Evolutionary conservation across 1,140 invertebrate species (phyloP).

Genomic region (Drosophila virilis): DNA sequence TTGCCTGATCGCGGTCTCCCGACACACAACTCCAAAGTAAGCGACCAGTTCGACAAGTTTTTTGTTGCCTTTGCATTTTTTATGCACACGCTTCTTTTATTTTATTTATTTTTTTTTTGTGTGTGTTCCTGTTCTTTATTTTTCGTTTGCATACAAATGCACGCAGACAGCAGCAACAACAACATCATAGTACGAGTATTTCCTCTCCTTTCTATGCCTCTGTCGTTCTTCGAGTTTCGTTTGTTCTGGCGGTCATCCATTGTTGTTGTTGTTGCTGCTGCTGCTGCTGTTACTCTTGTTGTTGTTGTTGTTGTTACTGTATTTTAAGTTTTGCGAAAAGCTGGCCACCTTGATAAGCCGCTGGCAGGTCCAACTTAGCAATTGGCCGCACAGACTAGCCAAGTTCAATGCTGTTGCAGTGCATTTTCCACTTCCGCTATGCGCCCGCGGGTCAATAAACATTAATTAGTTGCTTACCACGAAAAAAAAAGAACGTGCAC

Average conservation of each 20-base stretch:
- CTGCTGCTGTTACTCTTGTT: constrained; percentile 37
- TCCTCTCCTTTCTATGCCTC: constrained; percentile 38
- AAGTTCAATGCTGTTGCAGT: constrained; percentile 73
- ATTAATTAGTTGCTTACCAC: constrained; percentile 46
- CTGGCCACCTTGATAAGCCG: constrained; percentile 73
- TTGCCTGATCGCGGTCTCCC: constrained; percentile 21
- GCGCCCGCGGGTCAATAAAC: constrained; percentile 41
- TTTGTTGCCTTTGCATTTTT: constrained; percentile 71
- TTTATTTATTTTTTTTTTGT: constrained; percentile 31
- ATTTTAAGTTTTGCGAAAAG: constrained; percentile 65
- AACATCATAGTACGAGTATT: constrained; percentile 36
- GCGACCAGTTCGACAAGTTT: constrained; percentile 76
- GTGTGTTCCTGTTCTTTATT: constrained; percentile 63
- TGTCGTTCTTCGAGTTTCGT: constrained; percentile 43
- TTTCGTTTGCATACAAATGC: constrained; percentile 62
- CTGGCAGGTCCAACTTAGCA: constrained; percentile 30
- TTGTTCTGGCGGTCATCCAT: constrained; percentile 67
- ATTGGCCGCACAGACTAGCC: constrained; percentile 33
- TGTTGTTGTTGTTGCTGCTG: constrained; percentile 8
- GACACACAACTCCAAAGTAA: constrained; percentile 29
- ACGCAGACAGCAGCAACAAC: constrained; percentile 22
- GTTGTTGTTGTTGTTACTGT: constrained; percentile 34
- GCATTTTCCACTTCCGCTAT: constrained; percentile 70
- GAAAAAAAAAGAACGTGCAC: constrained; percentile 9
- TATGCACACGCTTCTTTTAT: constrained; percentile 62